Evolutionary conservation across 2,888 invertebrate species (phyloP).

Genomic region (Isoperla grammatica): DNA sequence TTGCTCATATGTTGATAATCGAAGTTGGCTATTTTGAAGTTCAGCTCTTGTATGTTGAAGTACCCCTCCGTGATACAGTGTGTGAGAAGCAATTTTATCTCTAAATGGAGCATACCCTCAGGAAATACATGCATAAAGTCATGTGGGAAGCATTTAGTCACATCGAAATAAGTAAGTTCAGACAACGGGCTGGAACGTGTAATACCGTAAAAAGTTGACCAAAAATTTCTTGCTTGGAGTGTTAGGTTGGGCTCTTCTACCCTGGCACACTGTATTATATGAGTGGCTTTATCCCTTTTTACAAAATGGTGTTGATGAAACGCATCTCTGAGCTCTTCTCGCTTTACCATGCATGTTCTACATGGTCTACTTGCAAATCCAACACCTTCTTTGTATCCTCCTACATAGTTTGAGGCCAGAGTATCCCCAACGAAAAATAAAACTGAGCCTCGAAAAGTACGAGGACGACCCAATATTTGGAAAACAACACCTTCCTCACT

Average conservation of each 20-base stretch:
- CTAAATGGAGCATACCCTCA: neutral
- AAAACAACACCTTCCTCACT: too few species aligned
- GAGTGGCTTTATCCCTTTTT: neutral
- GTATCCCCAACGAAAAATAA: neutral
- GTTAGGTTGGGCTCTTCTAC: neutral
- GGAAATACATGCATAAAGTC: constrained; percentile 1
- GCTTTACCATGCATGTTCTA: neutral
- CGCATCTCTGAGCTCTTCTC: neutral
- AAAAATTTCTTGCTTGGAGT: neutral
- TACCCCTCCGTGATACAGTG: constrained; percentile 14
- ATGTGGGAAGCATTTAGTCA: neutral
- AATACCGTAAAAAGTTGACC: neutral
- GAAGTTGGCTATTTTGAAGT: constrained; percentile 30
- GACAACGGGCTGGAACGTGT: neutral
- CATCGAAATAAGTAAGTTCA: neutral
- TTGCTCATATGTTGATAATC: constrained; percentile 31
- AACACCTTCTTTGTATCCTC: neutral
- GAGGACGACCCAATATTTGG: too few species aligned
- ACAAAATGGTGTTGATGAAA: neutral
- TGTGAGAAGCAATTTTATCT: constrained; percentile 22
- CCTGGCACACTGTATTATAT: neutral
- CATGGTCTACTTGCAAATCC: neutral
- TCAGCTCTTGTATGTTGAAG: constrained; percentile 31
- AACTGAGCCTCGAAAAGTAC: neutral
- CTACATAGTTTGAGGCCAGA: neutral